Evolutionary conservation across 2,888 invertebrate species (phyloP), one percentile per base, ranked within the genome.

Genomic region (Lypha dubia): DNA sequence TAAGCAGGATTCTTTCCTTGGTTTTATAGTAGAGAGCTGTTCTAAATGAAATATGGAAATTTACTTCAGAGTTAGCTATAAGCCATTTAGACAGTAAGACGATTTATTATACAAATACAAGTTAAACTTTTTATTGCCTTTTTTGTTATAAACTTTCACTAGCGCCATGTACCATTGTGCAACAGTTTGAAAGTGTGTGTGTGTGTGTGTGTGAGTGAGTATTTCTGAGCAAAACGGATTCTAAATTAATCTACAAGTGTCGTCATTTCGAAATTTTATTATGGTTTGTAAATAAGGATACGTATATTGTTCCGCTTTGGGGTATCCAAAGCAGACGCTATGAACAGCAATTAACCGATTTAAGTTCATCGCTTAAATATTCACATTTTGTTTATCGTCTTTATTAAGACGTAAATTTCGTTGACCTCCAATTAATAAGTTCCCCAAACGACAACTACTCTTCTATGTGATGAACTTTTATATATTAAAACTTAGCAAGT

Each of bases 91-190:
- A 65, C 35, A 56, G 15, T 76, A 58, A 17, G 1, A 49, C 35
- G 22, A 76, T 76, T 76, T 76, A 58, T 58, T 67, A 49, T 15
- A 24, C 17, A 58, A 76, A 49, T 15, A 24, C 17, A 58, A 76
- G 46, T 58, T 67, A 35, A 9, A 46, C 46, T 46, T 58, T 41
- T 32, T 28, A 24, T 58, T 44, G 17, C 24, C 58, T 17, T 44
- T n/a, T 11, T 4, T 9, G 24, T 9, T 32, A 15, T 17, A 32
- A 20, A n/a, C 11, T 24, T 38, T 24, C 1, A 3, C 5, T 17
- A 58, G n/a, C 17, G 17, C 17, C 17, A 41, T 17, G 38, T 20
- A 46, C 9, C 58, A 49, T 22, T 46, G 35, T 38, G 76, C 56
- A 75, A 75, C 75, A 65, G 53, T 22, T 67, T 20, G 11, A 51